Conservation (phyloP, 2,797 vertebrate genomes). For the Cyprinella venusta region DNA sequence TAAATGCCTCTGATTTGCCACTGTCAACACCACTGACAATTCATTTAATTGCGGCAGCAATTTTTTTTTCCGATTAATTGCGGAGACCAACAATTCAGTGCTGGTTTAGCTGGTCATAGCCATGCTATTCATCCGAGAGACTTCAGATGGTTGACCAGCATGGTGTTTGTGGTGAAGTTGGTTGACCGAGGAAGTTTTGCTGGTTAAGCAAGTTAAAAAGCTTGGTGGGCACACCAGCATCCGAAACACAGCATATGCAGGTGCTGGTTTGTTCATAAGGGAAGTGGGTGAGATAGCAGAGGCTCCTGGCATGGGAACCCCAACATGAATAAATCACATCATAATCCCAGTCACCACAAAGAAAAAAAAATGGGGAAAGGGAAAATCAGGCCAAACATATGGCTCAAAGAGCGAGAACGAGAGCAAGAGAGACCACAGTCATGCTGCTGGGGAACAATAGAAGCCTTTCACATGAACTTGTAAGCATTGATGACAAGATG, state of each 20-base stretch:
- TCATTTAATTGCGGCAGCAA: not conserved
- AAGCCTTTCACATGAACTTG: slow-evolving; percentile 57
- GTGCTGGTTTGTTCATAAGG: slow-evolving; percentile 24
- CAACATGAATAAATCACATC: slow-evolving; percentile 69
- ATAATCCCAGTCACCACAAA: slow-evolving; percentile 71
- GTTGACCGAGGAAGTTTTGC: not conserved
- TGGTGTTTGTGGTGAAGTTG: not conserved
- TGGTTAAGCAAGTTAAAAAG: not conserved
- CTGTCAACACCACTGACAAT: not conserved
- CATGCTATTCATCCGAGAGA: not conserved
- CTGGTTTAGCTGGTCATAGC: not conserved
- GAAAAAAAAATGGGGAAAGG: slow-evolving; percentile 33
- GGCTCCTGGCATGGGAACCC: slow-evolving; percentile 61
- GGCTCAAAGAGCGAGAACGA: slow-evolving; percentile 54
- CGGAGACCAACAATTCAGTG: not conserved
- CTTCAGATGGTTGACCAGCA: not conserved
- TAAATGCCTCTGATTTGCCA: not conserved
- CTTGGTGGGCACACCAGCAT: not conserved
- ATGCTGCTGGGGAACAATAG: slow-evolving; percentile 57
- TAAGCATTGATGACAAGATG: slow-evolving; percentile 39
- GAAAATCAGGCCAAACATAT: slow-evolving; percentile 60
- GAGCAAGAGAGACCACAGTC: slow-evolving; percentile 53
- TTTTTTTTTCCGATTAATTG: not conserved
- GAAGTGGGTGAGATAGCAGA: slow-evolving; percentile 56
- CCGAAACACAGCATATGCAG: slow-evolving; percentile 6